These are phyloP conservation scores for Itoplectis maculator DNA, from an alignment of 2,888 invertebrate species.

Conservation along the genomic window DNA sequence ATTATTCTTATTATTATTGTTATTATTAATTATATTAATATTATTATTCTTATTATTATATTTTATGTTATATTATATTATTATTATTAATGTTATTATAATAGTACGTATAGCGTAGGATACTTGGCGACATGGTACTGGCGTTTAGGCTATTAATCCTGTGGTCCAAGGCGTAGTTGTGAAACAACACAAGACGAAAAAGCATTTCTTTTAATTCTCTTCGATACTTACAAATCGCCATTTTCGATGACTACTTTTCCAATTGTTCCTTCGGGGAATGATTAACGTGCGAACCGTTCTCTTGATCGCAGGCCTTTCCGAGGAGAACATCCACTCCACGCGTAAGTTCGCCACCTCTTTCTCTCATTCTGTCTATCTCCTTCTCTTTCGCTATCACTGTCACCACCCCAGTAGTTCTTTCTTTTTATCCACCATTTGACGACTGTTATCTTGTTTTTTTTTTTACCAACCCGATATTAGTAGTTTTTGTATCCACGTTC, in stretches of 20 bases:
- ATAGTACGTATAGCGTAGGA: slow-evolving; percentile 42
- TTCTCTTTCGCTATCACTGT: slow-evolving; percentile 56
- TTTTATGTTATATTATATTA: slow-evolving; percentile 22
- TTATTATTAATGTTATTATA: slow-evolving; percentile 25
- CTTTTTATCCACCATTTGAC: slow-evolving; percentile 37
- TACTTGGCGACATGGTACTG: slow-evolving; percentile 64
- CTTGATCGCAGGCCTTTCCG: slow-evolving; percentile 86
- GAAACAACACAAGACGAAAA: slow-evolving; percentile 57
- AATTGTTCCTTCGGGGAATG: slow-evolving; percentile 58
- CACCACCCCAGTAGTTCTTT: slow-evolving; percentile 26
- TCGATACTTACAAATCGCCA: slow-evolving; percentile 36
- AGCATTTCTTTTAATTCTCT: slow-evolving; percentile 34
- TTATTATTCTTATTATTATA: slow-evolving; percentile 25
- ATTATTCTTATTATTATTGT: slow-evolving; percentile 27
- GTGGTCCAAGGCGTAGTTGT: slow-evolving; percentile 67
- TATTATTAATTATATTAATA: slow-evolving; percentile 25
- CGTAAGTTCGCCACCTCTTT: slow-evolving; percentile 86
- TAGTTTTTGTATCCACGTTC: slow-evolving; percentile 19
- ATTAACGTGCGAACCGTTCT: slow-evolving; percentile 74
- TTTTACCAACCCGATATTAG: slow-evolving; percentile 20
- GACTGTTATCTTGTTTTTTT: slow-evolving; percentile 11
- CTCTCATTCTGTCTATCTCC: slow-evolving; percentile 59
- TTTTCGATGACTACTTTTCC: slow-evolving; percentile 59
- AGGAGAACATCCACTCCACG: slow-evolving; percentile 88
- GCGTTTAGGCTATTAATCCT: slow-evolving; percentile 59